These are phyloP conservation scores for Orcinus orca DNA, from an alignment of 2,113 vertebrate species.

Conservation along the genomic window DNA sequence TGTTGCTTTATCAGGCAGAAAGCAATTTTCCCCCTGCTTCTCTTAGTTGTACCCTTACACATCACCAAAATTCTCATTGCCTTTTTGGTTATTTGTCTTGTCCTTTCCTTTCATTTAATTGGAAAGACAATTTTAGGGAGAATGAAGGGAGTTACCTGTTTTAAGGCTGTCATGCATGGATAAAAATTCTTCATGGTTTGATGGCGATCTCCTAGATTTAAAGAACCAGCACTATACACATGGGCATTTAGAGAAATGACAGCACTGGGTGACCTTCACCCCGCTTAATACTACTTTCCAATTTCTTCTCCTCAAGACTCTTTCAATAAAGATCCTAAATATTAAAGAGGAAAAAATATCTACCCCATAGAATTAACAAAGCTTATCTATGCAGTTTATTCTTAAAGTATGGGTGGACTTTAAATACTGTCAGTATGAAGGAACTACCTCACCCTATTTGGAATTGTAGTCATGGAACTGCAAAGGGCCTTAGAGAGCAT, in stretches of 20 bases:
- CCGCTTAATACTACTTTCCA: background rate
- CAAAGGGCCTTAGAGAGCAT: background rate
- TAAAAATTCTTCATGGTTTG: background rate
- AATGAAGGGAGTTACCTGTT: background rate
- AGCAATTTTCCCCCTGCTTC: background rate
- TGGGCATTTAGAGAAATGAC: background rate
- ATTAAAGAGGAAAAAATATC: background rate
- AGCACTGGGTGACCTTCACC: background rate
- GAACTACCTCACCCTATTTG: background rate
- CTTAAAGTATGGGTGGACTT: background rate
- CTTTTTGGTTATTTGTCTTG: conserved; percentile 53
- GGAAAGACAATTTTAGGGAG: conserved; percentile 59
- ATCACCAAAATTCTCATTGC: background rate
- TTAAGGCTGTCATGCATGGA: background rate
- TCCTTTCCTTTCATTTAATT: conserved; percentile 55
- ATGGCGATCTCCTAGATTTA: background rate
- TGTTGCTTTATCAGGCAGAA: background rate
- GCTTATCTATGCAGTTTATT: background rate
- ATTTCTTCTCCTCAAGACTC: background rate
- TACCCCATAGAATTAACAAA: background rate
- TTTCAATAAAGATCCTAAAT: background rate
- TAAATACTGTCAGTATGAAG: background rate
- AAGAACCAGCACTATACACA: background rate
- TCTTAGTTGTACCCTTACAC: background rate
- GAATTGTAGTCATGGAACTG: background rate